phyloP scores from a whole-genome alignment of 2,113 vertebrate species.

The Reinhardtius hippoglossoides region DNA sequence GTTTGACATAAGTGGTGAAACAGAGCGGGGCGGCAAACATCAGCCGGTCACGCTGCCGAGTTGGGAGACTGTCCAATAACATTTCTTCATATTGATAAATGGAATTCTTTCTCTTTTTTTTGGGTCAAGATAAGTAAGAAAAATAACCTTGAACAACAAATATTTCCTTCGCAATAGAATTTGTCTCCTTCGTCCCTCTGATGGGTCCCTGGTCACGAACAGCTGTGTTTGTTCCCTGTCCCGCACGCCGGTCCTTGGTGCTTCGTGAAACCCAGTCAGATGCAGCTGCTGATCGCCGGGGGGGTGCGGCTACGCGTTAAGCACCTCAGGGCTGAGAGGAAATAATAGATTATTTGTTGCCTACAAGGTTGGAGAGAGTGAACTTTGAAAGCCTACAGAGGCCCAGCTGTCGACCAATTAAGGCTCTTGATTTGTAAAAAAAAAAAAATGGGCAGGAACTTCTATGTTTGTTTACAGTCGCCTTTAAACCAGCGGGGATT shows the following conservation, averaged over 20 bases:
- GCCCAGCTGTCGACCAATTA: slow-evolving; percentile 57
- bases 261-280: slow-evolving; percentile 35
- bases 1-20: slow-evolving; percentile 43
- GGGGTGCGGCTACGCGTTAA: slow-evolving; percentile 30
- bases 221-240: background rate
- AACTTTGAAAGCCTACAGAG: slow-evolving; percentile 49
- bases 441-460: background rate
- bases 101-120: background rate
- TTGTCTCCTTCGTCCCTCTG: background rate
- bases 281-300: slow-evolving; percentile 38
- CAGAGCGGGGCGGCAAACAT: slow-evolving; percentile 19
- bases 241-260: background rate
- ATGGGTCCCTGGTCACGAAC: slow-evolving; percentile 23
- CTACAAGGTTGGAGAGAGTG: slow-evolving; percentile 45
- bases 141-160: slow-evolving; percentile 28
- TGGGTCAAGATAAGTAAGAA: background rate
- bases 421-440: slow-evolving; percentile 16
- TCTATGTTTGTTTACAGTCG: slow-evolving; percentile 5
- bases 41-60: slow-evolving; percentile 19
- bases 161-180: slow-evolving; percentile 8
- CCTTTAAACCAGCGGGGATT: slow-evolving; percentile 7
- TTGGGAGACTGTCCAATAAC: slow-evolving; percentile 22
- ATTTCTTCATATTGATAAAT: slow-evolving; percentile 37
- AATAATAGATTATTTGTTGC: slow-evolving; percentile 57
- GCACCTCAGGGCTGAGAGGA: slow-evolving; percentile 52